A percentile compares a stretch with the other conserved stretches of the same genome.
Conservation (phyloP, 2,113 vertebrate species). For the Poeciliopsis occidentalis region DNA sequence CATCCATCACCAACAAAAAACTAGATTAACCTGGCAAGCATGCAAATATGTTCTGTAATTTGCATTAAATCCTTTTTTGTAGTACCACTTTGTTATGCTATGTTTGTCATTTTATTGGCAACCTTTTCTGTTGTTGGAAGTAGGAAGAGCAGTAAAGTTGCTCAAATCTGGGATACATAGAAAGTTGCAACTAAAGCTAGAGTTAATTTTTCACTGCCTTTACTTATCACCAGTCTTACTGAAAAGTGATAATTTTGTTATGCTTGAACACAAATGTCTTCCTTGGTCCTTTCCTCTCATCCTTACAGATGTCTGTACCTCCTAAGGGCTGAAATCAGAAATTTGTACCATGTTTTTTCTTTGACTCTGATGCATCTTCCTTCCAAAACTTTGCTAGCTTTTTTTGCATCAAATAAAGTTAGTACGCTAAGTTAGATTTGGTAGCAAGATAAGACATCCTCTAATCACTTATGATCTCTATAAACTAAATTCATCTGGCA, state of each 20-base stretch:
- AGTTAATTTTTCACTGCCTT: background rate
- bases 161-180: background rate
- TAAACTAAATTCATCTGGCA: no score
- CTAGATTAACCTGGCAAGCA: background rate
- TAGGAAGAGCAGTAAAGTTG: background rate
- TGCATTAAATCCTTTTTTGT: background rate
- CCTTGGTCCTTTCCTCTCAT: background rate
- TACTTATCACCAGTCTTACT: background rate
- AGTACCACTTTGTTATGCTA: background rate
- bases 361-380: background rate
- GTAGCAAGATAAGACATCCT: no score
- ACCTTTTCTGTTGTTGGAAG: background rate
- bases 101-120: constrained; percentile 2
- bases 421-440: no score
- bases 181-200: background rate
- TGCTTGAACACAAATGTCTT: background rate
- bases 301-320: constrained; percentile 2
- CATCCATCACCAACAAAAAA: background rate
- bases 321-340: background rate
- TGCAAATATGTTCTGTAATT: background rate
- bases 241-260: background rate
- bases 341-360: background rate
- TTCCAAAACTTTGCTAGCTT: background rate
- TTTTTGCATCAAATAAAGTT: no score
- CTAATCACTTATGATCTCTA: no score